phyloP scores from a whole-genome alignment of 2,888 invertebrate species.

The Lithophane semibrunnea region DNA sequence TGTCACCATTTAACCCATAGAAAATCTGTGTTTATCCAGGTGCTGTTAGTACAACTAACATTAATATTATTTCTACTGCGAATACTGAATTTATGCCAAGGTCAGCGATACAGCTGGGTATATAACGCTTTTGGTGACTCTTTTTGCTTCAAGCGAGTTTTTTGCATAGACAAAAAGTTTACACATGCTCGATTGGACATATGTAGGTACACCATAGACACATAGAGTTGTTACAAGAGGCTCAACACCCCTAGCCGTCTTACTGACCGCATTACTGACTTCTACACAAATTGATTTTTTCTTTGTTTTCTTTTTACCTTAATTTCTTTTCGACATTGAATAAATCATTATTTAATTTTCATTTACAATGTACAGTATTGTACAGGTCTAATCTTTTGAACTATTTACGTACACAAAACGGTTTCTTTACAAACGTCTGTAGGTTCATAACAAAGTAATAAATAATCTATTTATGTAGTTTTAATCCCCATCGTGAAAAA shows the following conservation, averaged over 20 bases:
- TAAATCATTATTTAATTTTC: neutral
- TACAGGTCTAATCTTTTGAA: no score
- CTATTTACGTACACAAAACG: neutral
- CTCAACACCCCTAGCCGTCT: neutral
- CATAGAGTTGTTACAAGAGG: neutral
- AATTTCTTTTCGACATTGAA: neutral
- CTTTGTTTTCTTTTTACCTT: no score
- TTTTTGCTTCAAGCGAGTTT: conserved; percentile 33
- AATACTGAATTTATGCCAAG: conserved; percentile 50
- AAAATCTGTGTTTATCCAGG: conserved; percentile 35
- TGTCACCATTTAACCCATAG: neutral
- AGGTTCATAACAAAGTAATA: neutral
- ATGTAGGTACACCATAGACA: neutral
- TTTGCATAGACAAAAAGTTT: conserved; percentile 13
- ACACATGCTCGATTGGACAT: conserved; percentile 24
- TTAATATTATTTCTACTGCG: conserved; percentile 36
- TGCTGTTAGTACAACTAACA: conserved; percentile 18
- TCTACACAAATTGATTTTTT: neutral
- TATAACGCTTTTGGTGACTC: conserved; percentile 3
- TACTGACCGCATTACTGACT: neutral
- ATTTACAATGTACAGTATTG: neutral
- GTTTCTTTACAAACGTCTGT: neutral
- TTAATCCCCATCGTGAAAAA: neutral
- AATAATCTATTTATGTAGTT: neutral
- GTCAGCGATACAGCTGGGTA: conserved; percentile 24